phyloP scores from a whole-genome alignment of 2,113 vertebrate genomes.

The Protobothrops flavoviridis region DNA sequence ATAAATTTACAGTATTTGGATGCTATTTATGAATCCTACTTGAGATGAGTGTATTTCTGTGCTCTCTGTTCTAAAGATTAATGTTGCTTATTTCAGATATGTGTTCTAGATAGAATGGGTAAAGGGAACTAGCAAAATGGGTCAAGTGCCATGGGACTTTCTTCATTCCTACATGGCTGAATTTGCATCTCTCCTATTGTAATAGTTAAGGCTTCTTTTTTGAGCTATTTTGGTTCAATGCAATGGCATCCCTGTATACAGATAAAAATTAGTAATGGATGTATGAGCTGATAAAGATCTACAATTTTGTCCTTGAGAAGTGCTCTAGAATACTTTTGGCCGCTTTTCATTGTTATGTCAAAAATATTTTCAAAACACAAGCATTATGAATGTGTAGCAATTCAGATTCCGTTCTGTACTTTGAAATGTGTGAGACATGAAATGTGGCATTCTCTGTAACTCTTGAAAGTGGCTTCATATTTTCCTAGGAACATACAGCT shows the following conservation, averaged over 20 bases:
- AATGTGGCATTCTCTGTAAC: too few relatives aligned
- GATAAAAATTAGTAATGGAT: background rate
- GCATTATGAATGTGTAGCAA: too few relatives aligned
- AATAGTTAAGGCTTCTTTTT: background rate
- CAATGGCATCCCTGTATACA: background rate
- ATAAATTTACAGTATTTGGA: constrained; percentile 60
- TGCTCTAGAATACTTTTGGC: background rate
- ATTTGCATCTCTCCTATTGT: background rate
- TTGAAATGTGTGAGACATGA: too few relatives aligned
- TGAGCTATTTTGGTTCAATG: background rate
- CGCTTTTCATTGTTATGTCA: background rate
- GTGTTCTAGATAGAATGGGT: background rate
- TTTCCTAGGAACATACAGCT: too few relatives aligned
- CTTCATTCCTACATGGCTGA: background rate
- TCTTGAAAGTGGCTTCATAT: too few relatives aligned
- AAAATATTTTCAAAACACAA: background rate
- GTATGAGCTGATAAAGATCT: background rate
- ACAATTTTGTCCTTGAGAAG: background rate
- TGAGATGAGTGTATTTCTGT: constrained; percentile 27
- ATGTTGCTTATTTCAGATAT: background rate
- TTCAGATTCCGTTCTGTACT: too few relatives aligned
- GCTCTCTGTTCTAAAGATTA: background rate
- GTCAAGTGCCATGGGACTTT: background rate
- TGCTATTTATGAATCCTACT: constrained; percentile 56
- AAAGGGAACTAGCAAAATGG: background rate